These are phyloP conservation scores for Magallana gigas DNA, from an alignment of 1,140 invertebrate genomes.

Conservation along the genomic window DNA sequence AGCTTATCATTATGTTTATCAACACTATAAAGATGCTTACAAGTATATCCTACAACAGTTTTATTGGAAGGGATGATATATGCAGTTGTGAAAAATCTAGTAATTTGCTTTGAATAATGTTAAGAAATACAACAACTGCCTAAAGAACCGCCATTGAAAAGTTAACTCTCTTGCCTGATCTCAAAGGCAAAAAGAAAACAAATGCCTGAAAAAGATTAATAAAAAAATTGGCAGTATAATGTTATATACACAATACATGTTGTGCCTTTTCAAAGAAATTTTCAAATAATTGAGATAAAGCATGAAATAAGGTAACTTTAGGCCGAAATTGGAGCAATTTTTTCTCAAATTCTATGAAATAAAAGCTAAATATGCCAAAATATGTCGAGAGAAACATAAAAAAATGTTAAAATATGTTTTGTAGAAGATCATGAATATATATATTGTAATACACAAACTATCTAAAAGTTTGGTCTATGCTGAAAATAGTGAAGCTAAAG, in stretches of 20 bases:
- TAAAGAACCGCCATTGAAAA: conserved; percentile 82
- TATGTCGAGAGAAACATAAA: too few species aligned
- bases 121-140: conserved; percentile 82
- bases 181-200: conserved; percentile 82
- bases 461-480: too few species aligned
- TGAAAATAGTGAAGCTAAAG: too few species aligned
- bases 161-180: conserved; percentile 82
- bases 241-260: conserved; percentile 80
- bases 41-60: background rate
- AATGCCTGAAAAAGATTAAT: conserved; percentile 81
- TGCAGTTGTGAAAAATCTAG: conserved; percentile 79
- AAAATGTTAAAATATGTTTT: too few species aligned
- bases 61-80: conserved; percentile 32
- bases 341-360: too few species aligned
- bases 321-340: too few species aligned
- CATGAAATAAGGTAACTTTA: too few species aligned
- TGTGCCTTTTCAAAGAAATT: conserved; percentile 51
- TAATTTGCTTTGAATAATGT: conserved; percentile 82
- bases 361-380: too few species aligned
- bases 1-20: background rate
- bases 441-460: too few species aligned
- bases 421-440: too few species aligned
- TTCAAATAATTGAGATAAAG: conserved; percentile 5
- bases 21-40: conserved; percentile 58
- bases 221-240: conserved; percentile 81